phyloP scores from a whole-genome alignment of 2,797 vertebrate genomes.

The Threskiornis aethiopicus region DNA sequence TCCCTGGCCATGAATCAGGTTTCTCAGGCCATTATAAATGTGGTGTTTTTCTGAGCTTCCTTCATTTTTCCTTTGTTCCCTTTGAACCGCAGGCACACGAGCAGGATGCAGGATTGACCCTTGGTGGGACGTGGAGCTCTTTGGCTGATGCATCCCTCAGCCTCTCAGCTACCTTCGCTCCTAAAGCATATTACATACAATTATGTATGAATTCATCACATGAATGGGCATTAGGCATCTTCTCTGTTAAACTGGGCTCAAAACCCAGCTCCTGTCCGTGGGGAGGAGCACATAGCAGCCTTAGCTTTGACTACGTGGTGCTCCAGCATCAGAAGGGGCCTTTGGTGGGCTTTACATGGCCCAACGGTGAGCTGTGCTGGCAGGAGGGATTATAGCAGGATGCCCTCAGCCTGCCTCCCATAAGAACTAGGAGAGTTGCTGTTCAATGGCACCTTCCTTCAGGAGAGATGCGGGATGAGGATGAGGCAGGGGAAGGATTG shows the following conservation, averaged over 20 bases:
- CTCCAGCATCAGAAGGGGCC: not conserved
- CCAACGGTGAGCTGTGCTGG: not conserved
- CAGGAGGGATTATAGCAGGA: not conserved
- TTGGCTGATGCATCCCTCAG: not conserved
- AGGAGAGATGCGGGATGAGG: not conserved
- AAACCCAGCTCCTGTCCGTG: not conserved
- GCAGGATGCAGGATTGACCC: not conserved
- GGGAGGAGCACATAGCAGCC: not conserved
- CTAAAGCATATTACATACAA: fast-evolving
- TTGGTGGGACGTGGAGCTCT: not conserved
- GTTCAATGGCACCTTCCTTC: not conserved
- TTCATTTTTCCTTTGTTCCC: not conserved
- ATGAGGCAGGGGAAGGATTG: not conserved
- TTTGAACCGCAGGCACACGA: fast-evolving
- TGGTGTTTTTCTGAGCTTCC: not conserved
- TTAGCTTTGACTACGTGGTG: not conserved
- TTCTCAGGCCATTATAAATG: not conserved
- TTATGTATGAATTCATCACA: not conserved
- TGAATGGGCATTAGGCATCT: not conserved
- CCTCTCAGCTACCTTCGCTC: not conserved
- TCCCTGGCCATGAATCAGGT: not conserved
- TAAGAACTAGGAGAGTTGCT: not conserved
- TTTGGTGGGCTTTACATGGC: not conserved
- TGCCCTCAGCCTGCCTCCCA: not conserved
- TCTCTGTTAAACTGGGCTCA: not conserved